Conservation (phyloP, 2,888 invertebrate species). For the Drosophila tanythrix region DNA sequence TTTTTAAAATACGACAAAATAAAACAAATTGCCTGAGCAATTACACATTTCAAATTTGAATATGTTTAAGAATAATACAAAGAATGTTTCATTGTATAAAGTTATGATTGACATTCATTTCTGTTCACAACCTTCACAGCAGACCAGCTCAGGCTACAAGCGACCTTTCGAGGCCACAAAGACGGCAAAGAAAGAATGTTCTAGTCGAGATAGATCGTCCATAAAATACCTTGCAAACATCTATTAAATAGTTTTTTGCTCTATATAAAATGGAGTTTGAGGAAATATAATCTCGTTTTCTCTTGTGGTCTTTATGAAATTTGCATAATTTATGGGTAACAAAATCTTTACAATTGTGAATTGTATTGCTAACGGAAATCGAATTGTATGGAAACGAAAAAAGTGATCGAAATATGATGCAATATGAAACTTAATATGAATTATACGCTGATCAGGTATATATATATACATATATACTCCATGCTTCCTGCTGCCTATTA, state of each 20-base stretch:
- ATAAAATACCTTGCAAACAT: not conserved
- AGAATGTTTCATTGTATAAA: conserved; percentile 3
- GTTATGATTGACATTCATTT: conserved; percentile 27
- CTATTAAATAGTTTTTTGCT: not conserved
- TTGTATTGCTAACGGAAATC: not conserved
- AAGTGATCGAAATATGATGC: not conserved
- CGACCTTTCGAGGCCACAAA: conserved; percentile 14
- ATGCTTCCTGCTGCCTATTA: not conserved
- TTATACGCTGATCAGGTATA: not conserved
- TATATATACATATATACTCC: not conserved
- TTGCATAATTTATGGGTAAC: not conserved
- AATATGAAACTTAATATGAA: not conserved
- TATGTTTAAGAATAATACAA: not conserved
- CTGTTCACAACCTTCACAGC: conserved; percentile 13
- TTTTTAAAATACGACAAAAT: not conserved
- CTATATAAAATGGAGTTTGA: not conserved
- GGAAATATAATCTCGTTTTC: not conserved
- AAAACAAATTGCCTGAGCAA: conserved; percentile 6
- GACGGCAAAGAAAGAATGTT: not conserved
- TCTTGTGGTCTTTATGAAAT: not conserved
- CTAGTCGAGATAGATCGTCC: not conserved
- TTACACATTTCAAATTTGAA: conserved; percentile 4
- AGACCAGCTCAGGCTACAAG: conserved; percentile 16
- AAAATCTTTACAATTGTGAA: not conserved
- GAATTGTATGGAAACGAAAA: not conserved